Conservation (phyloP, 2,797 vertebrate species). For the Carapus acus region DNA sequence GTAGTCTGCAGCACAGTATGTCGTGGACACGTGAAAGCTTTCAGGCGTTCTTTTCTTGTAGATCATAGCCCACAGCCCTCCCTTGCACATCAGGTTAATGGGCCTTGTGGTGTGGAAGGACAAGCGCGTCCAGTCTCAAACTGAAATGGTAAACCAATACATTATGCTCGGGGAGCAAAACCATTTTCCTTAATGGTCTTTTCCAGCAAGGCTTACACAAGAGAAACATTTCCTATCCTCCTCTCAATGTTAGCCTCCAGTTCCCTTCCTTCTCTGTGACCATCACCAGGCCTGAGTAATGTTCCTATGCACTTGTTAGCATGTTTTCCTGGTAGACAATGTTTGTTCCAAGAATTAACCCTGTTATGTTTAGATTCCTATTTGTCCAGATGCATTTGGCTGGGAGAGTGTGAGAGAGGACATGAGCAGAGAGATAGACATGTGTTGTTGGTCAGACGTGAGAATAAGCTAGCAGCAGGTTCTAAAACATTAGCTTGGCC, state of each 20-base stretch:
- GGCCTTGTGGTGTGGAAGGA: slow-evolving; percentile 71
- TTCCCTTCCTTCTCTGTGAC: slow-evolving; percentile 64
- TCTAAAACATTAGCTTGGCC: slow-evolving; percentile 51
- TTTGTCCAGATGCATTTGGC: slow-evolving; percentile 66
- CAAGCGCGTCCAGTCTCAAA: slow-evolving; percentile 69
- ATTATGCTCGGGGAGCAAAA: slow-evolving; percentile 71
- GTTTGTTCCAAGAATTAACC: slow-evolving; percentile 63
- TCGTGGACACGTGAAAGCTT: slow-evolving; percentile 74
- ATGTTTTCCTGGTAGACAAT: slow-evolving; percentile 69
- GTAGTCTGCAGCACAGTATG: slow-evolving; percentile 75
- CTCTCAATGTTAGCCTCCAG: slow-evolving; percentile 64
- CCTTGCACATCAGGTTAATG: slow-evolving; percentile 73
- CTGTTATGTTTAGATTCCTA: slow-evolving; percentile 53
- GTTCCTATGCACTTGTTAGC: slow-evolving; percentile 79
- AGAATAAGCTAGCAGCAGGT: slow-evolving; percentile 58
- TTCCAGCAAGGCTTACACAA: slow-evolving; percentile 70
- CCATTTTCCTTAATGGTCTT: slow-evolving; percentile 71
- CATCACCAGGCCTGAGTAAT: slow-evolving; percentile 72
- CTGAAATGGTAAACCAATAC: slow-evolving; percentile 75
- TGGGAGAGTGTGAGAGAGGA: slow-evolving; percentile 53
- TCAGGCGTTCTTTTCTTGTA: slow-evolving; percentile 69
- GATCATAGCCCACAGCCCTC: slow-evolving; percentile 64
- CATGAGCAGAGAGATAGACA: slow-evolving; percentile 48
- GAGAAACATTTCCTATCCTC: slow-evolving; percentile 66
- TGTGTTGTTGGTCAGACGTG: slow-evolving; percentile 46